Evolutionary conservation across 2,113 vertebrate species (phyloP), one percentile per base, ranked within the genome.

Genomic region (Collichthys lucidus): DNA sequence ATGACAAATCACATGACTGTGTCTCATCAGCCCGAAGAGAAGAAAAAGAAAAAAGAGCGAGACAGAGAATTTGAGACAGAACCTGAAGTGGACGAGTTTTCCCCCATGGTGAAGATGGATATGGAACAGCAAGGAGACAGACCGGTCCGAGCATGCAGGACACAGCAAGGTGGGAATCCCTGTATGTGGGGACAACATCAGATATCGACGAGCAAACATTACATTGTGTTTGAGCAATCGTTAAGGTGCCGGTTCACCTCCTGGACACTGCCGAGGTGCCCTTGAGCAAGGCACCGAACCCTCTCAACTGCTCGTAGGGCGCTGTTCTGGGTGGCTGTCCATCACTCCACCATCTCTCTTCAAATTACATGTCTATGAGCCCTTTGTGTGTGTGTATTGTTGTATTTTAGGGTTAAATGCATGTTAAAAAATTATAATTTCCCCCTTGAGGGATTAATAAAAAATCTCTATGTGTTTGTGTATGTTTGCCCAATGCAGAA

Each of bases 11-110:
- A 24, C 17, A 1, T 68, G 16, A 64, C 7, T 73, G 14, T 74
- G n/a, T 80, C 17, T 76, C 26, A 61, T 67, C 88, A 93, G 91
- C 89, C 91, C 85, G 98, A 98, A 69, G 98, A 98, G 85, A 98
- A 96, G 92, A 98, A 98, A 86, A 95, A 96, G 80, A 98, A 99
- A 79, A 96, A 96, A 40, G 97, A 99, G 62, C 96, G 95, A 40
- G 74, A 79, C 5, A 49, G 78, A 80, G 79, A 80, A 52, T 96
- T 96, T 74, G 97, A 98, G 81, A 93, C 96, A 0, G 97, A 98
- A 72, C 92, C 94, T 9, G 97, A 99, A 70, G 29, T 93, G 0
- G 98, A 98, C 7, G 97, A 97, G 55, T 99, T 99, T 79, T 95
- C 96, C 75, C 96, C 96, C 1, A 93, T 86, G 40, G 92, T 96